Base-by-base conservation (phyloP, 2,113 vertebrate genomes). In the Nannospalax galili region DNA sequence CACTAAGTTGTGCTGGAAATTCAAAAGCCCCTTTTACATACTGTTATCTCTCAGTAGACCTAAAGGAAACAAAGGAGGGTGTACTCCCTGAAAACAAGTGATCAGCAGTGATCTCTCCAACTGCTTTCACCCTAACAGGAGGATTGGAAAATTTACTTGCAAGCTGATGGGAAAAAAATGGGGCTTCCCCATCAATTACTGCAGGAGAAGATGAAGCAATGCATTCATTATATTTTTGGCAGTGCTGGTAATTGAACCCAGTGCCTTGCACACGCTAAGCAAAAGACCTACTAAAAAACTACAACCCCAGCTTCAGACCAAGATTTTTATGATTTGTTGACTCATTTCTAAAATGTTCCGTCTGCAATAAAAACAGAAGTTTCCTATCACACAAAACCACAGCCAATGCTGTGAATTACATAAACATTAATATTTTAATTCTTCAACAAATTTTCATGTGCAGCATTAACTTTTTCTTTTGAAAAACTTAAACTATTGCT, bases 51-150 rank as follows among this genome's bases (percentile, higher is more conserved):
- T 73, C 1, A 52, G 37, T 40, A 91, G 93, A 45, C 28, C 58
- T 79, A 24, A 94, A 86, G 8, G 58, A 92, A 11, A 93, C n/a
- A 40, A 48, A 93, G 73, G n/a, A 84, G 20, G 52, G 9, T 0
- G 0, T 91, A 93, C 19, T 93, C 65, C 77, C 2, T 58, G 45
- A 90, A 96, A 95, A 88, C n/a, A 85, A 88, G 30, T 80, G 37
- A 95, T 16, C 14, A 78, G 26, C 42, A 17, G 16, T 94, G 80
- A 77, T 82, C 67, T 82, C 67, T 91, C 16, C 64, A 37, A 93
- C 19, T 69, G 9, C 4, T n/a, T 92, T 94, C 22, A 48, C 79
- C 26, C 77, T 70, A 52, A 56, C 26, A 74, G 22, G 12, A 73
- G 8, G 5, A 78, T 42, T 60, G 6, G 5, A 92, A 91, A 88